Base-by-base conservation (phyloP, 2,113 vertebrate genomes). In the cat (Felis catus) region DNA sequence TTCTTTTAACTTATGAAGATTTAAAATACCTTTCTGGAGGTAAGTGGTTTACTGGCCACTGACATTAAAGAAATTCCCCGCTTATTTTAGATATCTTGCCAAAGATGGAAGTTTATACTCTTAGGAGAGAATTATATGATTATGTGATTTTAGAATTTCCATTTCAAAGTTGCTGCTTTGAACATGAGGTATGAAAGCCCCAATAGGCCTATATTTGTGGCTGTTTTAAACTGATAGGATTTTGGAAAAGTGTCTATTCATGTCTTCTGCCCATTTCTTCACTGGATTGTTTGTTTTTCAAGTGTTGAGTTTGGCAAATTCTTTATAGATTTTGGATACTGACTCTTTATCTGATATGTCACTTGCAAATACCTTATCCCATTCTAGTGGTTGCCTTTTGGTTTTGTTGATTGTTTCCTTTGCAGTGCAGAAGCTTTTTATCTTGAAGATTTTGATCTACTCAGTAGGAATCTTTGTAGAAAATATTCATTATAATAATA, bases 91-190 rank as follows among this genome's bases (percentile, higher is more conserved):
- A 39, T 83, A 82, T 31, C 33, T 91, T 82, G 41, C 25, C 3
- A 3, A 51, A 74, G 89, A 53, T 36, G 14, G 7, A 92, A 7
- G 13, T 41, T 89, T 68, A 45, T 91, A n/a, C 19, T 76, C 23
- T 76, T 31, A 92, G 78, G 27, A 45, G 0, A 68, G 39, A 88
- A 81, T 58, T 81, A 31, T 70, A 81, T 92, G 31, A 85, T 86
- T 92, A 51, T 41, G 1, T 74, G 55, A 89, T 91, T 91, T 96
- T 94, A 84, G 70, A 76, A 85, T 92, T 71, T 86, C 19, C 3
- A 51, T 90, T 82, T 97, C 65, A 63, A 84, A 87, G 14, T 79
- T 95, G 63, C 36, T 96, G 13, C 84, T 92, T 86, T 83, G 55
- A 90, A 85, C 21, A 84, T 84, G 55, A 65, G 33, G 70, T 89